Base-by-base conservation (phyloP, 1,140 invertebrate genomes). In the Glossosoma conforme region DNA sequence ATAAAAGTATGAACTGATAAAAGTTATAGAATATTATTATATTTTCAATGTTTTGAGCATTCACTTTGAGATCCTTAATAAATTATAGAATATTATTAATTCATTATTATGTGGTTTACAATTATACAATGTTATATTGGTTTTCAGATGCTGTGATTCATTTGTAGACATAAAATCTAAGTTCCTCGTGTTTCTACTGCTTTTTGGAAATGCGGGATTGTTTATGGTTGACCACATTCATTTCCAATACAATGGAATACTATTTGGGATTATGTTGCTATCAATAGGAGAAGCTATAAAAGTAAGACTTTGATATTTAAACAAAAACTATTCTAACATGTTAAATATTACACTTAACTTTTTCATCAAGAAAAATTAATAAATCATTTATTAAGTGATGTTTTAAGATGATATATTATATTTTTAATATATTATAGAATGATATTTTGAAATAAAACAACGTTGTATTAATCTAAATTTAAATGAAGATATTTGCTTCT, bases 181-280 rank as follows among this genome's bases (percentile, higher is more conserved):
- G 38, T 64, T 77, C 13, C 60, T 80, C 36, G 68, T 67, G 4
- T 75, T 69, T 63, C 66, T 81, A 57, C 60, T 83, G 36, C 55
- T 83, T 8, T 68, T 97, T 2, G 77, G 82, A 24, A 98, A 98
- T 75, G 83, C 87, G 58, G 95, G 93, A 17, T 76, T 99, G 2
- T 65, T 99, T 1, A 80, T 99, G 63, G 84, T 99, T 2, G 97
- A 99, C 72, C 95, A 99, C 67, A 92, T 99, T 64, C 97, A 99
- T 76, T 99, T 99, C 70, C 97, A 99, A 67, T 99, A 99, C 64
- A 99, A 99, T 83, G 95, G 96, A 40, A 88, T 99, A 63, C 74
- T 99, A 18, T 90, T 90, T 77, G 97, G 94, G 17, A 76, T 99
- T 50, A 67, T 99, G 32, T 66, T 99, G n/a, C 64, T 96, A 15